Base-by-base conservation (phyloP, 2,888 invertebrate genomes). In the Agelastica alni region DNA sequence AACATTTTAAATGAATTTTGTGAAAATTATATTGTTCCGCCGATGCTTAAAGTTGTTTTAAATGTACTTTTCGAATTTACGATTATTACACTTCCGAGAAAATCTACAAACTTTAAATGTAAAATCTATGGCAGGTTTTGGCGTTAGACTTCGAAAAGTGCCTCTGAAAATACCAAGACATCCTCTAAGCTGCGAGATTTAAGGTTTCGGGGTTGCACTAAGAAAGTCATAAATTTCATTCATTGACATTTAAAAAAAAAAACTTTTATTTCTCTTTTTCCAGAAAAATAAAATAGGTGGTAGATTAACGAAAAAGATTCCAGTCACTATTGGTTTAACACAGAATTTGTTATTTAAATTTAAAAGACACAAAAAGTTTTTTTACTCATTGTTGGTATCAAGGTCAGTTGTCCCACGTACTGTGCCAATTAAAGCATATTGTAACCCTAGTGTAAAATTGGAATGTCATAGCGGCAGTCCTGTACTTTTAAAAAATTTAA, bases 31-130 rank as follows among this genome's bases (percentile, higher is more conserved):
- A 9, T 26, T 26, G 26, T 26, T 26, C 9, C 9, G 26, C 26
- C 3, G 6, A 7, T 26, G 26, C 9, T 7, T 26, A 7, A 7
- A 9, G 7, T 26, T 26, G 6, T 26, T 26, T 9, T 26, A 2
- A 2, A 26, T 10, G 31, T 51, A 55, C 53, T 55, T 55, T 43
- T 37, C 18, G 45, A 42, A 59, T 59, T 59, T 59, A 59, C 56
- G 59, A 37, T 59, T 59, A 59, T 59, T 59, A 45, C 59, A 45
- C 41, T 56, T 56, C 41, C 36, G 41, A 44, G 53, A 52, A 58
- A 61, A 63, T 55, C 58, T 58, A 51, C 49, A 56, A 59, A 63
- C 58, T 61, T 63, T 56, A 56, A 59, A 59, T 51, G 56, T 44
- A 41, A 47, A 56, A 56, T 56, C 53, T 64, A 63, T 62, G 62